These are phyloP conservation scores for Diprion similis DNA, from an alignment of 1,140 invertebrate genomes.

Conservation along the genomic window DNA sequence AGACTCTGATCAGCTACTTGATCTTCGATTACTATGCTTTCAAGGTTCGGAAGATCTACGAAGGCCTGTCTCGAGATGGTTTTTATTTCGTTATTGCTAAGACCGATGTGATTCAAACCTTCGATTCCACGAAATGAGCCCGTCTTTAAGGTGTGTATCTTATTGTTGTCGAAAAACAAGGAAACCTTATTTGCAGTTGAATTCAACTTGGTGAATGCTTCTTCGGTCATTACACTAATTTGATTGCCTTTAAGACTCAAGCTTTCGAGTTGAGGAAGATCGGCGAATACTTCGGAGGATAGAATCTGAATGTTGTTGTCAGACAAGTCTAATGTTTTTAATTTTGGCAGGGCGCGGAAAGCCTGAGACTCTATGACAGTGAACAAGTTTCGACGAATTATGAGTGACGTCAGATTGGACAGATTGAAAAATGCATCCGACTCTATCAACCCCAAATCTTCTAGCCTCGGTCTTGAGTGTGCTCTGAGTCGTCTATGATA, in stretches of 20 bases:
- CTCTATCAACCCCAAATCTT: background rate
- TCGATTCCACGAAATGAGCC: background rate
- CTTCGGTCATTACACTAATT: background rate
- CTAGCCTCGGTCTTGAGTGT: too few species aligned
- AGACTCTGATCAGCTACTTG: background rate
- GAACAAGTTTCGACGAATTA: background rate
- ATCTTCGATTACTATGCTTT: background rate
- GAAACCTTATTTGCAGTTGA: background rate
- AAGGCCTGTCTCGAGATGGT: background rate
- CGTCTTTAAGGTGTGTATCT: background rate
- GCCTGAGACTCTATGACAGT: background rate
- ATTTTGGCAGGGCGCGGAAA: background rate
- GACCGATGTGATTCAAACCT: background rate
- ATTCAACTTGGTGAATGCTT: background rate
- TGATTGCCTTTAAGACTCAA: background rate
- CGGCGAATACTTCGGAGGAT: background rate
- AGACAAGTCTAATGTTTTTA: background rate
- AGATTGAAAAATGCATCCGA: conserved; percentile 2
- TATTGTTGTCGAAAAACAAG: background rate
- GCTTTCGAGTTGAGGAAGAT: background rate
- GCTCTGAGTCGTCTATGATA: too few species aligned
- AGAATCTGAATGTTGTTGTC: background rate
- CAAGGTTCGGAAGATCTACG: conserved; percentile 1
- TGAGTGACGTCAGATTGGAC: background rate
- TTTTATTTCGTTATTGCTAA: background rate